Percentiles rank a stretch among this genome's conserved stretches.
phyloP scores from a whole-genome alignment of 2,797 vertebrate species.

The Sebastes ruberrimus region DNA sequence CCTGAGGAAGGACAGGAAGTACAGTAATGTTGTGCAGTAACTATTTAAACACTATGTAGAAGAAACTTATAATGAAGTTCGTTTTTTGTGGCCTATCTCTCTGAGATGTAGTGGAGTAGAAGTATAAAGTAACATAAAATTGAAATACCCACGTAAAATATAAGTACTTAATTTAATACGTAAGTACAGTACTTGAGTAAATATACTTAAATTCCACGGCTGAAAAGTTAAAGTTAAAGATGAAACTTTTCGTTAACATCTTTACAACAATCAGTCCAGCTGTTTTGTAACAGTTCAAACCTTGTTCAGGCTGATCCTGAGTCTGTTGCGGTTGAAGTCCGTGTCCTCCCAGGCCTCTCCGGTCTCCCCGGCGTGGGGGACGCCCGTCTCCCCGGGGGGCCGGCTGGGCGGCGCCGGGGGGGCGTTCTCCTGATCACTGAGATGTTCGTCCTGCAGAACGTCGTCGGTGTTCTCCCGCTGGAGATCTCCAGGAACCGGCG shows the following conservation, averaged over 20 bases:
- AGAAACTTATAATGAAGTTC: background rate
- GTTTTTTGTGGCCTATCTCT: background rate
- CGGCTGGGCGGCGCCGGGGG: slow-evolving; percentile 83
- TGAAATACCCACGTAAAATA: background rate
- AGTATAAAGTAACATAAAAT: background rate
- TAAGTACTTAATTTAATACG: background rate
- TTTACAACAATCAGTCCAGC: background rate
- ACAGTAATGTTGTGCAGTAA: background rate
- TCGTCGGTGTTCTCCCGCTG: slow-evolving; percentile 97
- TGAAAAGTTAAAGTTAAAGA: too few relatives aligned
- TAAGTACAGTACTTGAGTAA: background rate
- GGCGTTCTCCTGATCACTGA: slow-evolving; percentile 97
- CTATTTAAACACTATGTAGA: background rate
- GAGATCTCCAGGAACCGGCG: slow-evolving; percentile 89
- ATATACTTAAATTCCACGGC: background rate
- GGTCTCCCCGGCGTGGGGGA: slow-evolving; percentile 73
- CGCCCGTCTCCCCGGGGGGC: slow-evolving; percentile 73
- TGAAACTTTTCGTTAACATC: too few relatives aligned
- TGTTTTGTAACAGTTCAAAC: background rate
- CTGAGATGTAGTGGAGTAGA: background rate
- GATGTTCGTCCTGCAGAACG: slow-evolving; percentile 94
- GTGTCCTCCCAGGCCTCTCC: slow-evolving; percentile 96
- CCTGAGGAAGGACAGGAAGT: slow-evolving; percentile 68
- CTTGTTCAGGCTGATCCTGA: slow-evolving; percentile 98
- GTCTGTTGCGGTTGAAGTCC: slow-evolving; percentile 97